phyloP scores from a whole-genome alignment of 2,888 invertebrate genomes.

The Papilio demoleus region DNA sequence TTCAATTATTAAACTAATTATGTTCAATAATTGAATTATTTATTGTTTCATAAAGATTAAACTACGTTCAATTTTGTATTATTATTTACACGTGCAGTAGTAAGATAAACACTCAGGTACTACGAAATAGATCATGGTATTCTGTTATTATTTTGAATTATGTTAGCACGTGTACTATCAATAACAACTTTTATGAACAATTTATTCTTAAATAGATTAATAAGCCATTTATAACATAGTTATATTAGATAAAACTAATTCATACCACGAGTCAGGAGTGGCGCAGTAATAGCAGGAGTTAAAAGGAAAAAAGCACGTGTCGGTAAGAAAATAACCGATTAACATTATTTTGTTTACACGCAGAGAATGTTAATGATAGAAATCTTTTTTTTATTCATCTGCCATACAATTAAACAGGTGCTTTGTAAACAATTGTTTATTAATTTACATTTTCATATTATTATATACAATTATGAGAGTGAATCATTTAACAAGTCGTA shows the following conservation, averaged over 20 bases:
- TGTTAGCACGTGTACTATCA: slow-evolving; percentile 22
- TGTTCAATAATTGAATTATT: neutral
- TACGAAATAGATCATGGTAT: slow-evolving; percentile 29
- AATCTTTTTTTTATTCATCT: slow-evolving; percentile 22
- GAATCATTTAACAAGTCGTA: slow-evolving; percentile 17
- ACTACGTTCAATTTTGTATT: slow-evolving; percentile 13
- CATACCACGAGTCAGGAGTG: slow-evolving; percentile 69
- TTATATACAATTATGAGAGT: slow-evolving; percentile 26
- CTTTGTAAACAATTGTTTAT: slow-evolving; percentile 26
- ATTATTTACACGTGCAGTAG: slow-evolving; percentile 22
- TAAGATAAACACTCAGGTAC: slow-evolving; percentile 26
- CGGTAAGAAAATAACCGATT: slow-evolving; percentile 49
- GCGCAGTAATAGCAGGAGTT: slow-evolving; percentile 57
- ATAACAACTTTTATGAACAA: slow-evolving; percentile 24
- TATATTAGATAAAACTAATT: slow-evolving; percentile 63
- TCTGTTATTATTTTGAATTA: slow-evolving; percentile 38
- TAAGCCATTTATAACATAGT: slow-evolving; percentile 47
- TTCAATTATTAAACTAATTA: neutral
- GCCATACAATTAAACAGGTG: slow-evolving; percentile 10
- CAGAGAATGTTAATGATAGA: slow-evolving; percentile 50
- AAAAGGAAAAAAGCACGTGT: slow-evolving; percentile 53
- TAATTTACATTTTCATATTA: slow-evolving; percentile 22
- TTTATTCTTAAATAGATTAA: slow-evolving; percentile 28
- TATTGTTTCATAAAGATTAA: neutral
- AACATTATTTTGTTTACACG: slow-evolving; percentile 48